phyloP scores from a whole-genome alignment of 2,797 vertebrate genomes.

The Clarias fuscus region DNA sequence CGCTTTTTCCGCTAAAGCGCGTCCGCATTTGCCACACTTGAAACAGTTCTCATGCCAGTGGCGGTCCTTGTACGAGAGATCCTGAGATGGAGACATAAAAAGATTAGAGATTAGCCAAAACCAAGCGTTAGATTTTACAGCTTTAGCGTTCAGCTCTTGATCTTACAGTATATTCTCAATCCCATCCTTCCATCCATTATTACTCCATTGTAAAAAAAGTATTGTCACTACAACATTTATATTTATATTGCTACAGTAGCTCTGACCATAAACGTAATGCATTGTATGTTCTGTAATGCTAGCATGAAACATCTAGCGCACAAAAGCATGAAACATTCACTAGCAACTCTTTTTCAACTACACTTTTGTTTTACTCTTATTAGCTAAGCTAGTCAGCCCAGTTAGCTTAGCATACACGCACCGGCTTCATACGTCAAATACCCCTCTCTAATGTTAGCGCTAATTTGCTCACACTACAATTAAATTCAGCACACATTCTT shows the following conservation, averaged over 20 bases:
- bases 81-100: conserved; percentile 73
- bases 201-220: not conserved
- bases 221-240: not conserved
- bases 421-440: not conserved
- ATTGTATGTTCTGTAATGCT: not conserved
- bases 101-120: not conserved
- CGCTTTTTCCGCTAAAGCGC: conserved; percentile 90
- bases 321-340: not conserved
- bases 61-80: conserved; percentile 90
- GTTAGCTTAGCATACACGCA: not conserved
- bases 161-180: not conserved
- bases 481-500: not conserved
- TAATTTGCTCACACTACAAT: not conserved
- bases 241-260: not conserved
- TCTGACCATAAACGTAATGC: not conserved
- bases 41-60: conserved; percentile 97
- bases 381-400: not conserved
- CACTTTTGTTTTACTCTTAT: not conserved
- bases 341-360: not conserved
- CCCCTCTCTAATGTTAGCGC: not conserved
- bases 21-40: conserved; percentile 85
- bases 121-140: not conserved
- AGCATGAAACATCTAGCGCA: not conserved
- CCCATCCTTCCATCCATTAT: not conserved
- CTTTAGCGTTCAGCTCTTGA: not conserved